Evolutionary conservation across 2,888 invertebrate species (phyloP).

Genomic region (Toxonevra muliebris): DNA sequence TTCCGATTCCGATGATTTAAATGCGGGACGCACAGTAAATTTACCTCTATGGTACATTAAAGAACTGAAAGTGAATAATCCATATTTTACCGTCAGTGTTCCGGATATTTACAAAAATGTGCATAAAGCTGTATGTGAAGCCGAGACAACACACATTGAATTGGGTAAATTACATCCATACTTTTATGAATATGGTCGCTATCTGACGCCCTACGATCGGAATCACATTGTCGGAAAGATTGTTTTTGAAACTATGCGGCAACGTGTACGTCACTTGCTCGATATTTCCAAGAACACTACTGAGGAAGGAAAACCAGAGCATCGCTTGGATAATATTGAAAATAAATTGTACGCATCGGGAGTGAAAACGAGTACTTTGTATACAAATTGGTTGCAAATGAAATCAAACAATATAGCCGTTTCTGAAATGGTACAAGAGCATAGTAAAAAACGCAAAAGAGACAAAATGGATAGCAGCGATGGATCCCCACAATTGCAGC

Average conservation of each 20-base stretch:
- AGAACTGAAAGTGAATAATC: slow-evolving; percentile 61
- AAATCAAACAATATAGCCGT: slow-evolving; percentile 54
- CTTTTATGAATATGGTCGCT: slow-evolving; percentile 89
- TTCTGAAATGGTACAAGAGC: slow-evolving; percentile 61
- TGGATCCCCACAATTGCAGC: slow-evolving; percentile 36
- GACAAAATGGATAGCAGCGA: slow-evolving; percentile 45
- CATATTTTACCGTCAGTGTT: slow-evolving; percentile 58
- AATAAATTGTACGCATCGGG: slow-evolving; percentile 58
- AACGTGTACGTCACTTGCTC: slow-evolving; percentile 81
- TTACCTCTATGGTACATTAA: slow-evolving; percentile 83
- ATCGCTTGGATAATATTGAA: slow-evolving; percentile 60
- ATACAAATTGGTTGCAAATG: slow-evolving; percentile 62
- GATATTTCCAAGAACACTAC: slow-evolving; percentile 79
- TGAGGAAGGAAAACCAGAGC: slow-evolving; percentile 53
- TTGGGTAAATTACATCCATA: slow-evolving; percentile 85
- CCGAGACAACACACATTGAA: slow-evolving; percentile 89
- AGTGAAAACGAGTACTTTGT: slow-evolving; percentile 56
- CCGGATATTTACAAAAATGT: slow-evolving; percentile 66
- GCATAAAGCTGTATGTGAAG: slow-evolving; percentile 85
- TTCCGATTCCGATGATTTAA: slow-evolving; percentile 75
- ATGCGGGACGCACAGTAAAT: slow-evolving; percentile 79
- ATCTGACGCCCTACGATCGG: slow-evolving; percentile 77
- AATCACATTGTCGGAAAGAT: slow-evolving; percentile 76
- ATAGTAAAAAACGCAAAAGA: slow-evolving; percentile 61
- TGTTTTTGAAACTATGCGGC: slow-evolving; percentile 80